Conservation (phyloP, 2,113 vertebrate species). For the Machaerirhynchus nigripectus region DNA sequence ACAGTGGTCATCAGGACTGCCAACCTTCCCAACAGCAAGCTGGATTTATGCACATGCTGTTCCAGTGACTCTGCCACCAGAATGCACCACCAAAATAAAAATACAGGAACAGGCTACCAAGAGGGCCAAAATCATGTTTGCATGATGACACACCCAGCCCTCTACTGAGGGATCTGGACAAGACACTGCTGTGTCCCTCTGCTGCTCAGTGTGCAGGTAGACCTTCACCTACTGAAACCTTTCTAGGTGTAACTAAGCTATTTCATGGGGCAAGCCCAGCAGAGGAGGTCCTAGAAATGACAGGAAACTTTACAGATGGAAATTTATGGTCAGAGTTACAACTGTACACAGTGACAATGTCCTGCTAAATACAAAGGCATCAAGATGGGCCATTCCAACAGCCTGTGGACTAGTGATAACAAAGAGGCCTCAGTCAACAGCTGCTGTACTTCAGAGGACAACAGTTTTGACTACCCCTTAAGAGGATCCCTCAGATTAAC, state of each 20-base stretch:
- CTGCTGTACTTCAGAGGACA: neutral
- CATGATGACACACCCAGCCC: neutral
- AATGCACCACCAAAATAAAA: neutral
- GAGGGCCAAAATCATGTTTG: neutral
- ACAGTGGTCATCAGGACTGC: rapidly evolving
- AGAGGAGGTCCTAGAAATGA: neutral
- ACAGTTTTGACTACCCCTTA: neutral
- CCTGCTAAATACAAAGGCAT: neutral
- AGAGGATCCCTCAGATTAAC: neutral
- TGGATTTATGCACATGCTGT: neutral
- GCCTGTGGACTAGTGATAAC: neutral
- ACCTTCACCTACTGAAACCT: neutral
- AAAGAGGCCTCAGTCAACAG: neutral
- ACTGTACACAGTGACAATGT: neutral
- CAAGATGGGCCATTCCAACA: neutral
- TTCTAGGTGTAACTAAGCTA: neutral
- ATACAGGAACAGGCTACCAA: neutral
- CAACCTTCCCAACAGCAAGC: neutral
- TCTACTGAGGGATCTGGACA: neutral
- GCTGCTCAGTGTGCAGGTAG: neutral
- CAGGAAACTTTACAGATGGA: neutral
- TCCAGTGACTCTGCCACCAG: neutral
- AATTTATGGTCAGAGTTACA: neutral
- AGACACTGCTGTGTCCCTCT: neutral
- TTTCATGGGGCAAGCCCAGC: neutral